phyloP scores from a whole-genome alignment of 2,113 vertebrate species.

The Dolichallabes microphthalmus region DNA sequence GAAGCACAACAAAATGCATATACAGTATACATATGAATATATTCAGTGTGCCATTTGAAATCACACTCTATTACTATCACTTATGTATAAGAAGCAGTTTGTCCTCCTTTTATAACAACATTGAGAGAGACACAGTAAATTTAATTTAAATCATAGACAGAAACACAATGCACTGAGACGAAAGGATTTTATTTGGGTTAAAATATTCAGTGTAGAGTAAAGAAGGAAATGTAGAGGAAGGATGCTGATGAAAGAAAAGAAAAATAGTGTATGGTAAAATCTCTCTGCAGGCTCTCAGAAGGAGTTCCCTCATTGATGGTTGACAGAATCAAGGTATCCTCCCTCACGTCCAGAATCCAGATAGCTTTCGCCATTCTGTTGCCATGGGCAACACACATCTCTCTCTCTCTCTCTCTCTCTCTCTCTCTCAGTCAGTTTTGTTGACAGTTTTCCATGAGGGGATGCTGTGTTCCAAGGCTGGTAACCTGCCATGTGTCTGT shows the following conservation, averaged over 20 bases:
- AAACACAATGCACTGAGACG: constrained; percentile 48
- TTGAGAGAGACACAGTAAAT: constrained; percentile 60
- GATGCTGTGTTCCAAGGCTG: constrained; percentile 31
- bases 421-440: constrained; percentile 23
- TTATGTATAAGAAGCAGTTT: constrained; percentile 11
- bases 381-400: constrained; percentile 71
- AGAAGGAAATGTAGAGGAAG: constrained; percentile 11
- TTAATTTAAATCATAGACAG: constrained; percentile 62
- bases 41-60: background rate
- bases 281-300: constrained; percentile 45
- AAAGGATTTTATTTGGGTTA: constrained; percentile 39
- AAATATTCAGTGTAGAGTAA: background rate
- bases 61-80: background rate
- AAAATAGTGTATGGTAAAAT: constrained; percentile 61
- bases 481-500: constrained; percentile 33
- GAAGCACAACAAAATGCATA: background rate
- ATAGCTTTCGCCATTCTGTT: constrained; percentile 72
- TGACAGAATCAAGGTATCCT: constrained; percentile 65
- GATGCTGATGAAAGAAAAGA: constrained; percentile 31
- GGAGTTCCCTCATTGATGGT: constrained; percentile 65
- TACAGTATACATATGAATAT: background rate
- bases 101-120: constrained; percentile 7
- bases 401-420: constrained; percentile 17
- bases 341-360: constrained; percentile 66
- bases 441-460: constrained; percentile 28